These are phyloP conservation scores for Etheostoma nigrum DNA, from an alignment of 2,797 vertebrate genomes.

Conservation along the genomic window DNA sequence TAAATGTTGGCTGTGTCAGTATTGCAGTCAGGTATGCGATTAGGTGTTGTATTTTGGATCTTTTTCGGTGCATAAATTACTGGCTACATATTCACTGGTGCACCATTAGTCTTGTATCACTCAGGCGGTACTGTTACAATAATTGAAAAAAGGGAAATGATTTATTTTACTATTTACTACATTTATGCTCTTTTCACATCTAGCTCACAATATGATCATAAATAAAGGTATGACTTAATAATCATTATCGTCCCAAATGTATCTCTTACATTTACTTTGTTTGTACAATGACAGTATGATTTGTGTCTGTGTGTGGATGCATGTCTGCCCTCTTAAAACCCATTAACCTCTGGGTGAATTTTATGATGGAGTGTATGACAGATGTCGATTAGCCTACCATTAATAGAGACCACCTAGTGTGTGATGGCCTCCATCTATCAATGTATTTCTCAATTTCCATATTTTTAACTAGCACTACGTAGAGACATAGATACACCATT, in stretches of 20 bases:
- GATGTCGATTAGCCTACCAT: constrained; percentile 29
- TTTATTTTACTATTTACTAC: not conserved
- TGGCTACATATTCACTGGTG: not conserved
- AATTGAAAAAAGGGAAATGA: not conserved
- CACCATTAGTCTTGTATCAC: not conserved
- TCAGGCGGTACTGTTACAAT: not conserved
- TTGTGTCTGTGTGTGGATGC: not conserved
- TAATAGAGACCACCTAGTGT: constrained; percentile 44
- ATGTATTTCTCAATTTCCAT: constrained; percentile 35
- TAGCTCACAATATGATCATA: not conserved
- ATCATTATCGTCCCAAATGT: not conserved
- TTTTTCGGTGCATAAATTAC: not conserved
- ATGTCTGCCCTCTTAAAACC: not conserved
- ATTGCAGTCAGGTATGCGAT: not conserved
- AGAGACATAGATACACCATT: constrained; percentile 49
- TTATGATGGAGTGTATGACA: constrained; percentile 2
- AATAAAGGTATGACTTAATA: not conserved
- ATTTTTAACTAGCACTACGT: constrained; percentile 43
- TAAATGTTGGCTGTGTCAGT: not conserved
- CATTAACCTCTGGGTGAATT: not conserved
- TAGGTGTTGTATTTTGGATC: not conserved
- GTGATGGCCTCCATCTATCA: constrained; percentile 45
- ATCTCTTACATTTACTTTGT: not conserved
- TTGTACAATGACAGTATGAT: not conserved
- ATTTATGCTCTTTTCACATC: not conserved